Base-by-base conservation (phyloP, 2,797 vertebrate species). In the Lutjanus campechanus region DNA sequence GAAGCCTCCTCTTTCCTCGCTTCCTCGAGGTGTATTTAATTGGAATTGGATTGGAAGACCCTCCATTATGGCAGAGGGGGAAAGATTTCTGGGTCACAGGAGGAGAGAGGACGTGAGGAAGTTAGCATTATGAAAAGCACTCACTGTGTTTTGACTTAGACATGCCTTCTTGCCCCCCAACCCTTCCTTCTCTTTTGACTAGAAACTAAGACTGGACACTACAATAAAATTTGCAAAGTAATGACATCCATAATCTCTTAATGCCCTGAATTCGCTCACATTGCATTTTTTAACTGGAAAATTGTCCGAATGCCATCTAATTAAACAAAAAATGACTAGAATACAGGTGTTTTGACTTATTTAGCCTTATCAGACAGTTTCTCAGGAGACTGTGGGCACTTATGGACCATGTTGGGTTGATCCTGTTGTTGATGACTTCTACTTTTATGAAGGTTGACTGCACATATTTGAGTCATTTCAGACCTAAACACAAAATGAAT, bases 121-220 rank as follows among this genome's bases (percentile, higher is more conserved):
- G 29, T 36, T 36, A 36, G 29, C 29, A 36, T 36, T 3, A 36
- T 36, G 29, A 36, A 36, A 36, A 36, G 29, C 29, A 36, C 3
- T 5, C 29, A 36, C 3, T 12, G 76, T 55, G 17, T 74, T 83
- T 75, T 64, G 41, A 82, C 54, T 68, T 83, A 25, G 50, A 76
- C 16, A 11, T 15, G 40, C 77, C 53, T 44, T 29, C 17, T 36
- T 51, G n/a, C 6, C 17, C 9, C 12, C 11, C 5, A 8, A 51
- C 2, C 16, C 12, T 2, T 11, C 11, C 6, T 15, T 25, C 36
- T 67, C n/a, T 71, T 20, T 65, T 69, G 16, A 41, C 49, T 50
- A 16, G 7, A 62, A 59, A 59, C 40, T 22, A 59, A 56, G 25
- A 64, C 17, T 12, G 19, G 56, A 68, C 43, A 20, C 20, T 55